These are phyloP conservation scores for Teleogryllus occipitalis DNA, from an alignment of 1,140 invertebrate genomes.

Conservation along the genomic window DNA sequence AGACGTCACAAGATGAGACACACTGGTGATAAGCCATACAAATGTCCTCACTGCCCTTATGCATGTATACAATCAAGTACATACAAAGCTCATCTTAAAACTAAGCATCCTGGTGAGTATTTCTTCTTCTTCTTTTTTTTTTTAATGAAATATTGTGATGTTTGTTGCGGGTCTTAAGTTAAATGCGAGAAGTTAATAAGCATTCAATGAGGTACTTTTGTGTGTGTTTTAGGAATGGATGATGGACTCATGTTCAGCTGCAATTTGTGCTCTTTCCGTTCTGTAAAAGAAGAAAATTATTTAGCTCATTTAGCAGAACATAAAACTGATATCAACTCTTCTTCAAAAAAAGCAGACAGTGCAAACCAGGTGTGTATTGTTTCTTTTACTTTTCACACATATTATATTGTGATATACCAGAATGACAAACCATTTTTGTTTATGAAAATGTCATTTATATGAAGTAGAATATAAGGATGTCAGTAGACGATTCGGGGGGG, in stretches of 20 bases:
- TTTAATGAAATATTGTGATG: neutral
- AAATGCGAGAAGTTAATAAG: neutral
- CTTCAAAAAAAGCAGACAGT: neutral
- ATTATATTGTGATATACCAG: too few relatives aligned
- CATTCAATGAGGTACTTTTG: neutral
- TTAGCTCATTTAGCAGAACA: slow-evolving; percentile 33
- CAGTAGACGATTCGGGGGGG: too few relatives aligned
- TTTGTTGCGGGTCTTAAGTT: neutral
- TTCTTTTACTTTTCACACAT: neutral
- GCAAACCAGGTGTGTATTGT: neutral
- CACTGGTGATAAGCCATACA: slow-evolving; percentile 60
- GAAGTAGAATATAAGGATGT: too few relatives aligned
- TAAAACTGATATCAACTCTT: neutral
- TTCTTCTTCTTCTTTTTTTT: neutral
- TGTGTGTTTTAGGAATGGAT: slow-evolving; percentile 34
- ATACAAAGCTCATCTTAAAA: slow-evolving; percentile 53
- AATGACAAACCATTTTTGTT: too few relatives aligned
- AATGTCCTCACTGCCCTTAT: slow-evolving; percentile 61
- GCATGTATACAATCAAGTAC: slow-evolving; percentile 56
- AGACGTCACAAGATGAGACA: slow-evolving; percentile 70
- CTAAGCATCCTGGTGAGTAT: slow-evolving; percentile 41
- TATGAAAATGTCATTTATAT: too few relatives aligned
- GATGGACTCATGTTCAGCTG: slow-evolving; percentile 42
- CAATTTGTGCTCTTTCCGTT: slow-evolving; percentile 43
- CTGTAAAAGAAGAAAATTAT: slow-evolving; percentile 46